Percentiles rank a stretch among this genome's conserved stretches.
Evolutionary conservation across 2,888 invertebrate species (phyloP).

Genomic region (Campoplex nolae): DNA sequence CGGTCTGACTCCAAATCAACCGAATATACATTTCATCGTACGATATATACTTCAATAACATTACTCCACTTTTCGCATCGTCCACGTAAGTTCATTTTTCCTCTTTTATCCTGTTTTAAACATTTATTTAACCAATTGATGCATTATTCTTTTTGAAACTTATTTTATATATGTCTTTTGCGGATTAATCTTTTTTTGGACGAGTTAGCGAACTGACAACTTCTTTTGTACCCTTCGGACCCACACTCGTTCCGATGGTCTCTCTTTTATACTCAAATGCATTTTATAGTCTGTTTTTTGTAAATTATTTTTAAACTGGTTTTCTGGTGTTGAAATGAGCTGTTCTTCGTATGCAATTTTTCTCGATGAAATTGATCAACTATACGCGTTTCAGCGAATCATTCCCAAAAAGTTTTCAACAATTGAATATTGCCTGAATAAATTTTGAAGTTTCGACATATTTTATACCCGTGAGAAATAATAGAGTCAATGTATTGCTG

Average conservation of each 20-base stretch:
- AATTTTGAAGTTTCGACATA: background rate
- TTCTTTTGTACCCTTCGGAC: background rate
- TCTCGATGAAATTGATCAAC: background rate
- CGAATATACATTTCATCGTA: background rate
- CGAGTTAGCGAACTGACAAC: background rate
- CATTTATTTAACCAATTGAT: background rate
- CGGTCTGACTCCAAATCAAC: background rate
- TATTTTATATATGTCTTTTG: background rate
- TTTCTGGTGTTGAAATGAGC: background rate
- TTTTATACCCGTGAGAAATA: background rate
- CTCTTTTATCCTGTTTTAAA: background rate
- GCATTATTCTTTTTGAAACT: background rate
- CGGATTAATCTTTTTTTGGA: background rate
- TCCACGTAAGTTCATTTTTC: background rate
- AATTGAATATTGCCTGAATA: background rate
- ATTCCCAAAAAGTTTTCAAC: background rate
- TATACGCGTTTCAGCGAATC: background rate
- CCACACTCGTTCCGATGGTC: background rate
- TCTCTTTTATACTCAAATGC: no score
- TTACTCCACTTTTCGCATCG: background rate
- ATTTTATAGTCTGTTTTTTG: no score
- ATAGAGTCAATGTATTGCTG: background rate
- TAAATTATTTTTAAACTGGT: background rate
- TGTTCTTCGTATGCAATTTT: background rate
- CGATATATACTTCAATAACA: background rate